Evolutionary conservation across 37 sponge, comb jelly and placozoan species (phyloP).

Genomic region (Spongilla lacustris): DNA sequence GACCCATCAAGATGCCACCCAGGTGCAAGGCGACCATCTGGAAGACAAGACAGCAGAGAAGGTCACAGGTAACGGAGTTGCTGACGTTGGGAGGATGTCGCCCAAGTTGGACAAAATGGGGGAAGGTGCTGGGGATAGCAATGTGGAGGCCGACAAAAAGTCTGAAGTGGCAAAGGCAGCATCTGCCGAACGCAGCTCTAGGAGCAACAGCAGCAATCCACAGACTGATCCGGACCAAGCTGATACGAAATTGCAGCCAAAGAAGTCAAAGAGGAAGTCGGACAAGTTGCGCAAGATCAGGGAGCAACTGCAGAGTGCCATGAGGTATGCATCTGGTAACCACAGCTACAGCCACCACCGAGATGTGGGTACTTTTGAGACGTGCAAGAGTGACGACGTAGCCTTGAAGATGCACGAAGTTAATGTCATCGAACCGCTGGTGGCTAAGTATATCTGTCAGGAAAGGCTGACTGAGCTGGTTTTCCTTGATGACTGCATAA

Average conservation of each 20-base stretch:
- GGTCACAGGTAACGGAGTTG: background rate
- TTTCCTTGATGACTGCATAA: constrained; percentile 76
- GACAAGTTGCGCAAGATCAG: background rate
- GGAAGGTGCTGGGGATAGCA: background rate
- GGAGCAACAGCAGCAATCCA: background rate
- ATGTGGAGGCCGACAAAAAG: background rate
- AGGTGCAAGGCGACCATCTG: background rate
- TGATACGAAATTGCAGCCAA: background rate
- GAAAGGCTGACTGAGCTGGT: constrained; percentile 85
- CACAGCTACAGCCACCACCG: background rate
- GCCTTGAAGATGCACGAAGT: constrained; percentile 82
- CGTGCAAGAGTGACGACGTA: constrained; percentile 66
- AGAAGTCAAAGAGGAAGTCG: background rate
- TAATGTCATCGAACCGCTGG: constrained; percentile 83
- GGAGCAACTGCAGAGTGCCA: background rate
- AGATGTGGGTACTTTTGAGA: constrained; percentile 34
- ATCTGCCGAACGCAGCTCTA: background rate
- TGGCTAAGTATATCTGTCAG: constrained; percentile 66
- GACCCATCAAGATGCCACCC: background rate
- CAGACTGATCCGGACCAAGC: background rate
- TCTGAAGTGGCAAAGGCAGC: background rate
- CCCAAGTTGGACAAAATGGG: background rate
- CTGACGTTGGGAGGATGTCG: background rate
- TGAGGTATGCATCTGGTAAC: background rate
- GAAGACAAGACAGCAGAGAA: background rate